Conservation (phyloP, 2,113 vertebrate species). For the Alligator sinensis region DNA sequence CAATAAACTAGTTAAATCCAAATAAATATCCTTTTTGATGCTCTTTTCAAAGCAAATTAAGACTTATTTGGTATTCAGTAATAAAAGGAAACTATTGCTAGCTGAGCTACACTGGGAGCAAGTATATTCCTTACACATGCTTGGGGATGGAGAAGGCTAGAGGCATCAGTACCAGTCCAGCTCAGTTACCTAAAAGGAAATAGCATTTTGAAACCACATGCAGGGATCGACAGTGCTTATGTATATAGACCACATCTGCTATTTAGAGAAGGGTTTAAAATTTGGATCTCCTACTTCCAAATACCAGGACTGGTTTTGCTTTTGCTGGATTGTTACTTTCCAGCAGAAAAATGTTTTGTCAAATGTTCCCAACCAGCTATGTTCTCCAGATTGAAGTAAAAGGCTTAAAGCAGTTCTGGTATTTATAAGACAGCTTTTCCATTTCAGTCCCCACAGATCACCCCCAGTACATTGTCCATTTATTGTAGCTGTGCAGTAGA, state of each 20-base stretch:
- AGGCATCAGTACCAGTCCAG: no score
- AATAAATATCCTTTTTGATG: neutral
- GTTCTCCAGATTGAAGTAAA: neutral
- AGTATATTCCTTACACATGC: no score
- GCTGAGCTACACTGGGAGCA: neutral
- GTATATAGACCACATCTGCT: neutral
- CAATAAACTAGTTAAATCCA: rapidly evolving
- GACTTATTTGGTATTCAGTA: neutral
- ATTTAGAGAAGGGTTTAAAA: no score
- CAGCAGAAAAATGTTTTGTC: neutral
- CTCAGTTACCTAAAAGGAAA: neutral
- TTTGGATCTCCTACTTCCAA: no score
- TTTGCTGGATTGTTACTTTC: neutral
- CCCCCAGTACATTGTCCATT: neutral
- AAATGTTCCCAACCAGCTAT: neutral
- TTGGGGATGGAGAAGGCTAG: no score
- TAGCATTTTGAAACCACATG: neutral
- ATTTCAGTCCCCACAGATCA: neutral
- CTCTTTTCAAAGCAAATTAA: neutral
- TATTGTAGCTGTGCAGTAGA: neutral
- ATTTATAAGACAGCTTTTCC: neutral
- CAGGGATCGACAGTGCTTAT: neutral
- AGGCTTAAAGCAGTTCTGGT: neutral
- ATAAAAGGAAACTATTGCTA: neutral
- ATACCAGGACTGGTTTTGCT: neutral